phyloP scores from a whole-genome alignment of 2,113 vertebrate species.

The Phylloscopus trochiloides region DNA sequence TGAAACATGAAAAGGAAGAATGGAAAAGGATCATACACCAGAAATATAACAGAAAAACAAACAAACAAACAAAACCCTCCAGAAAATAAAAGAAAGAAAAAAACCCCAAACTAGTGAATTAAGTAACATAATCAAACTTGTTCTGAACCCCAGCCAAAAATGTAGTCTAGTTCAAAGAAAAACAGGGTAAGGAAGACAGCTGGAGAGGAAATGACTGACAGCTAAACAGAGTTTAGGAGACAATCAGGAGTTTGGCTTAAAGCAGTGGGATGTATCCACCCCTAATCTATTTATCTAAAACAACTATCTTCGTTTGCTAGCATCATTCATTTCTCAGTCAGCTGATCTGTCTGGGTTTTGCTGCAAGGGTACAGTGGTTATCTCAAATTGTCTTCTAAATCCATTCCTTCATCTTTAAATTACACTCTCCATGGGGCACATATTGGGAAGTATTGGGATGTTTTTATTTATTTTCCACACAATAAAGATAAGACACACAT shows the following conservation, averaged over 20 bases:
- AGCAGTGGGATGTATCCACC: not conserved
- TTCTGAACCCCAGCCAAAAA: not conserved
- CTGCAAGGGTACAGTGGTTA: not conserved
- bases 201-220: not conserved
- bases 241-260: not conserved
- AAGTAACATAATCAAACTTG: not conserved
- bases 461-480: not conserved
- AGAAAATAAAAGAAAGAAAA: not conserved
- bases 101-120: not conserved
- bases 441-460: not conserved
- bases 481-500: not conserved
- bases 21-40: not conserved
- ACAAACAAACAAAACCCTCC: not conserved
- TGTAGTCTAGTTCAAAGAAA: not conserved
- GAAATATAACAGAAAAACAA: not conserved
- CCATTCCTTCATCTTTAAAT: not conserved
- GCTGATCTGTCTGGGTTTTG: not conserved
- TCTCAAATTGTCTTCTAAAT: not conserved
- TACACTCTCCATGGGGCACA: not conserved
- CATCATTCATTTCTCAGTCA: not conserved
- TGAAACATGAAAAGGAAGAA: not conserved
- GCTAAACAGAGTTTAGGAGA: not conserved
- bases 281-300: not conserved
- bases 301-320: fast-evolving
- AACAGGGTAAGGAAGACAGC: not conserved